Percentiles rank a stretch among this genome's conserved stretches.
These are phyloP conservation scores for Leptinotarsa defecta DNA, from an alignment of 1,140 invertebrate species.

Conservation along the genomic window DNA sequence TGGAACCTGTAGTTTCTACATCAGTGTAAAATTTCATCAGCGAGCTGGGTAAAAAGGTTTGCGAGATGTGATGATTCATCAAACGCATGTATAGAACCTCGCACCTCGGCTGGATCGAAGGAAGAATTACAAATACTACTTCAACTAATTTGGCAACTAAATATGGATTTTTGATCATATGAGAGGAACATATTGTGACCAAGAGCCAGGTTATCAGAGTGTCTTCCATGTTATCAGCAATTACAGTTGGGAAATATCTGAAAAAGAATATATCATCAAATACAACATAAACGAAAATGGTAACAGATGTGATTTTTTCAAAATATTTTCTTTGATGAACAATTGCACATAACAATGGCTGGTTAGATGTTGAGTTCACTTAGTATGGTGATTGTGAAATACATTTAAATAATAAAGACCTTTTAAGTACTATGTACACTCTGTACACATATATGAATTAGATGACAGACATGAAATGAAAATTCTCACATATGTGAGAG, in stretches of 20 bases:
- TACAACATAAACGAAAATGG: too few relatives aligned
- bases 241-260: constrained; percentile 77
- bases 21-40: constrained; percentile 99
- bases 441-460: too few relatives aligned
- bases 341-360: too few relatives aligned
- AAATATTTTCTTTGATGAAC: too few relatives aligned
- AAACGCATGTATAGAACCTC: constrained; percentile 62
- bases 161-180: constrained; percentile 94
- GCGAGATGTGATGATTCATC: constrained; percentile 86
- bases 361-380: too few relatives aligned
- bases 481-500: too few relatives aligned
- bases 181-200: constrained; percentile 85
- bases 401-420: too few relatives aligned
- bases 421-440: neutral
- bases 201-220: constrained; percentile 87
- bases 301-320: too few relatives aligned
- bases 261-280: constrained; percentile 17
- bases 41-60: constrained; percentile 79
- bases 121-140: constrained; percentile 90
- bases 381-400: too few relatives aligned
- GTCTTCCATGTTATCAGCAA: constrained; percentile 79
- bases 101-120: constrained; percentile 75
- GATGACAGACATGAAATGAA: too few relatives aligned
- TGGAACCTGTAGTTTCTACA: constrained; percentile 96
- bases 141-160: constrained; percentile 93